Conservation (phyloP, 2,113 vertebrate species). For the Vanacampus margaritifer region DNA sequence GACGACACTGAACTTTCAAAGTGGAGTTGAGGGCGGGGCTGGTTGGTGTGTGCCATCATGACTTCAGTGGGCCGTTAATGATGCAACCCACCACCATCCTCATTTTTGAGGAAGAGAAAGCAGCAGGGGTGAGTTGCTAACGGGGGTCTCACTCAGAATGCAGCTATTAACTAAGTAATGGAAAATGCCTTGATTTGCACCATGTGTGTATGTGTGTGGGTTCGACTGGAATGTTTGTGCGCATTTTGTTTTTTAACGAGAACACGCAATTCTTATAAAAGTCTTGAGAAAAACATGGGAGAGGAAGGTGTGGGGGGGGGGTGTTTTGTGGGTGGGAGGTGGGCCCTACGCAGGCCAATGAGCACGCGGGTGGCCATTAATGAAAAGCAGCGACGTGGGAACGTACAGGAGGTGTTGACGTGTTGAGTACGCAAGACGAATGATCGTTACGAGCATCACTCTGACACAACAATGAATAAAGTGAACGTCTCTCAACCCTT, state of each 20-base stretch:
- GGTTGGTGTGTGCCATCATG: slow-evolving; percentile 58
- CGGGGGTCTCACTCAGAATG: slow-evolving; percentile 36
- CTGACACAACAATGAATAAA: slow-evolving; percentile 22
- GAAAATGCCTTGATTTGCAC: slow-evolving; percentile 68
- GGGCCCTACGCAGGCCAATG: slow-evolving; percentile 1
- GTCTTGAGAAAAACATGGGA: slow-evolving; percentile 6
- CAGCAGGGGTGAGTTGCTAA: slow-evolving; percentile 62
- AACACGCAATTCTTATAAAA: slow-evolving; percentile 61
- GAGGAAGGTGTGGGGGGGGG: slow-evolving; percentile 17
- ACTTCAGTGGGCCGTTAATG: slow-evolving; percentile 67
- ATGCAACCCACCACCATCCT: slow-evolving; percentile 46
- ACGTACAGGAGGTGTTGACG: slow-evolving; percentile 37
- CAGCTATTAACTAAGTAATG: slow-evolving; percentile 76
- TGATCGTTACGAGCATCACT: not conserved
- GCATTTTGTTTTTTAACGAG: slow-evolving; percentile 60
- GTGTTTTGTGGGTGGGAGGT: not conserved
- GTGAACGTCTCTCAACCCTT: not conserved
- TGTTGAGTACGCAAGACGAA: not conserved
- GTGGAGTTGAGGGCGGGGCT: slow-evolving; percentile 22
- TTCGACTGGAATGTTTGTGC: slow-evolving; percentile 61
- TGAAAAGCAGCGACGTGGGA: slow-evolving; percentile 38
- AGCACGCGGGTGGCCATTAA: slow-evolving; percentile 32
- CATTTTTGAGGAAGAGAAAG: slow-evolving; percentile 66
- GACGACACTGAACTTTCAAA: slow-evolving; percentile 34
- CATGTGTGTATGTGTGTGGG: slow-evolving; percentile 40